Percentiles rank a stretch among this genome's conserved stretches.
Evolutionary conservation across 2,888 invertebrate genomes (phyloP).

Genomic region (Meteorus cinctellus): DNA sequence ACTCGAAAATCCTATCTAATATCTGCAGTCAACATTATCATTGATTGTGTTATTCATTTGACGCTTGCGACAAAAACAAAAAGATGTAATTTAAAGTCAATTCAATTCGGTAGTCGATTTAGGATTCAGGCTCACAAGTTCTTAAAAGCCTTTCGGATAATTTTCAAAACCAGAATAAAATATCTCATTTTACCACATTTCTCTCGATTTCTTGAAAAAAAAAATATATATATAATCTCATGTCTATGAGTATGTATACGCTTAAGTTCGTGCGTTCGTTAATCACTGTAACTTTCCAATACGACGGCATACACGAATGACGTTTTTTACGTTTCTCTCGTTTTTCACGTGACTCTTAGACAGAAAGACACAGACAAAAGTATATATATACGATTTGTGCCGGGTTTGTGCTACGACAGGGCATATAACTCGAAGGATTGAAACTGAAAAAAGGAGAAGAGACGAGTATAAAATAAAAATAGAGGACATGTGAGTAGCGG

Average conservation of each 20-base stretch:
- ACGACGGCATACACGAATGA: not conserved
- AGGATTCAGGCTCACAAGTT: not conserved
- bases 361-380: not conserved
- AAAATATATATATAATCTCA: too few species aligned
- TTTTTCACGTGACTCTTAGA: slow-evolving; percentile 6
- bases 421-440: slow-evolving; percentile 39
- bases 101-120: too few species aligned
- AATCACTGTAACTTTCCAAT: not conserved
- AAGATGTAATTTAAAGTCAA: too few species aligned
- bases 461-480: slow-evolving; percentile 15
- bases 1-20: slow-evolving; percentile 1
- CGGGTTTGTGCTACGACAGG: slow-evolving; percentile 24
- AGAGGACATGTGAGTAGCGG: slow-evolving; percentile 32
- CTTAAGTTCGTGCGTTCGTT: not conserved
- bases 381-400: slow-evolving; percentile 26
- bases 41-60: not conserved
- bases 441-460: slow-evolving; percentile 28
- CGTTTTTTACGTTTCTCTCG: not conserved
- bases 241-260: too few species aligned
- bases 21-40: too few species aligned
- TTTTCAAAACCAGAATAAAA: too few species aligned
- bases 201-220: too few species aligned
- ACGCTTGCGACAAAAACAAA: not conserved
- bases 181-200: too few species aligned
- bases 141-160: too few species aligned